These are phyloP conservation scores for Hystrix brachyura DNA, from an alignment of 2,113 vertebrate species.

Conservation along the genomic window DNA sequence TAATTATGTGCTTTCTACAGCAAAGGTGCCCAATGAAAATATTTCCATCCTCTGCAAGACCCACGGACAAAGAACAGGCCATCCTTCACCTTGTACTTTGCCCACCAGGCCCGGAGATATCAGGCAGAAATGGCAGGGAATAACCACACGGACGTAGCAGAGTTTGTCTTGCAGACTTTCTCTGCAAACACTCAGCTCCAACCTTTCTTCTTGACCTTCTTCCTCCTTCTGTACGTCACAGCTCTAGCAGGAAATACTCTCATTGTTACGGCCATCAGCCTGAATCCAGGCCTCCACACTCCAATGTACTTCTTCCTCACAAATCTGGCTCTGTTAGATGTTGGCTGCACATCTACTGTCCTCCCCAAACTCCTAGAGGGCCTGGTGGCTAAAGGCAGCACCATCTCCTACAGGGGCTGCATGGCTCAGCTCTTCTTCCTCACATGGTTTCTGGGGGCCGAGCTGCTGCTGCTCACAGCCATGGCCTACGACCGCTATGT, in stretches of 20 bases:
- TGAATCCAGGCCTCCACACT: conserved; percentile 30
- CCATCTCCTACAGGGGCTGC: conserved; percentile 70
- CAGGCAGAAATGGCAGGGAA: neutral
- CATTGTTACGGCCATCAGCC: neutral
- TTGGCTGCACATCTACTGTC: conserved; percentile 38
- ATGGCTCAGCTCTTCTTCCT: conserved; percentile 73
- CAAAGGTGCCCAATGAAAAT: neutral
- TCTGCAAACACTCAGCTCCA: neutral
- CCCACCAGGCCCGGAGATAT: too few species aligned
- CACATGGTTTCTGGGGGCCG: neutral
- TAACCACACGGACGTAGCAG: neutral
- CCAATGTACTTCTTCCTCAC: conserved; percentile 68
- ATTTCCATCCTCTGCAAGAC: neutral
- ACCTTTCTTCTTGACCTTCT: neutral
- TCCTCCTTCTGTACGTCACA: conserved; percentile 44
- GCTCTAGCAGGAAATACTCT: conserved; percentile 59
- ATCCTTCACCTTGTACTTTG: fast-evolving
- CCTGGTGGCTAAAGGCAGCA: neutral
- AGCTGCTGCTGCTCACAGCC: conserved; percentile 56
- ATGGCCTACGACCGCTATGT: conserved; percentile 73
- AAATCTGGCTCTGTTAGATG: conserved; percentile 69
- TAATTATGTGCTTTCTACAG: neutral
- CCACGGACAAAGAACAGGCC: too few species aligned
- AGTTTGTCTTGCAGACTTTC: conserved; percentile 59
- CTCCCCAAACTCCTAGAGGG: conserved; percentile 65